phyloP scores from a whole-genome alignment of 2,888 invertebrate species.

The Cryptosula pallasiana region DNA sequence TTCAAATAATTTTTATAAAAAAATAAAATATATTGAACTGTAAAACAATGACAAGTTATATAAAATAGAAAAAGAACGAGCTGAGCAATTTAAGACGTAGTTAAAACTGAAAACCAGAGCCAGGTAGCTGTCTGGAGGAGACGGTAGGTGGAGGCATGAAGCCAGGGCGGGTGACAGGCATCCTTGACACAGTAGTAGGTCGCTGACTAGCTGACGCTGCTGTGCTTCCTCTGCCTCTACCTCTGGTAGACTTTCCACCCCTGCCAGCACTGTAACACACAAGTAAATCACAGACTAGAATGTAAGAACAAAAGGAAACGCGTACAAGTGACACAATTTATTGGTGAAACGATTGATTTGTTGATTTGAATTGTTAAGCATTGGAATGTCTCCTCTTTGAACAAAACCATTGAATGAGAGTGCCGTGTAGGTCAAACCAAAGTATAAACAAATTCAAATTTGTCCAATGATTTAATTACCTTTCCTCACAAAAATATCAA shows the following conservation, averaged over 20 bases:
- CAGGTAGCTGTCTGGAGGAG: neutral
- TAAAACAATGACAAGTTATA: neutral
- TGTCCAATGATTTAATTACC: too few relatives aligned
- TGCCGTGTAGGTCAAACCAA: too few relatives aligned
- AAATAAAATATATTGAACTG: neutral
- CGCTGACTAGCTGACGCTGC: neutral
- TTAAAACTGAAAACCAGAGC: slow-evolving; percentile 2
- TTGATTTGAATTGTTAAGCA: too few relatives aligned
- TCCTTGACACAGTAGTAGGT: neutral
- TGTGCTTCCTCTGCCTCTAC: neutral
- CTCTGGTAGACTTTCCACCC: neutral
- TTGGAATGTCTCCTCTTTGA: too few relatives aligned
- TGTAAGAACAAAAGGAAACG: too few relatives aligned
- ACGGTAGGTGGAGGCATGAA: slow-evolving; percentile 12
- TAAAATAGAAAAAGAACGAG: neutral
- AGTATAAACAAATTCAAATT: too few relatives aligned
- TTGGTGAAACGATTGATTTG: too few relatives aligned
- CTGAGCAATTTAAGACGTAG: too few relatives aligned
- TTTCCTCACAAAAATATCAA: too few relatives aligned
- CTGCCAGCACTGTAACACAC: neutral
- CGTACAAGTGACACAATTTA: too few relatives aligned
- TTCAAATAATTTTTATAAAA: neutral
- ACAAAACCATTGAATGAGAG: too few relatives aligned
- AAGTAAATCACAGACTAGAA: too few relatives aligned
- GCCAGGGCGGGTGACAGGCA: neutral